Evolutionary conservation across 2,113 vertebrate genomes (phyloP).

Genomic region (Delphinapterus leucas): DNA sequence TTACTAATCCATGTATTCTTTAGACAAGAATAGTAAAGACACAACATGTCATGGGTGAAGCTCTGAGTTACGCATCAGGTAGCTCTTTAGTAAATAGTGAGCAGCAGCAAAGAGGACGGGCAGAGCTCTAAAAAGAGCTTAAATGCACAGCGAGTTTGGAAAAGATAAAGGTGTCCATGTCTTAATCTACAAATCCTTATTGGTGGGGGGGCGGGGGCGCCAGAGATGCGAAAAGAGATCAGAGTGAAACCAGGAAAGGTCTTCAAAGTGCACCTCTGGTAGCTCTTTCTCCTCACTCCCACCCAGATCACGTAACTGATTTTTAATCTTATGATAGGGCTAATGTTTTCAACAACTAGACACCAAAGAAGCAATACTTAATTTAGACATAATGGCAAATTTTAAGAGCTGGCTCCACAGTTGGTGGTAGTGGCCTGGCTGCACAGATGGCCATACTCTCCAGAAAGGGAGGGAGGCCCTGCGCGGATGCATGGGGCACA

Average conservation of each 20-base stretch:
- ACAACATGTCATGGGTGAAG: not conserved
- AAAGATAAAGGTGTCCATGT: not conserved
- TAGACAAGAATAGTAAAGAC: not conserved
- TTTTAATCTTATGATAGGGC: not conserved
- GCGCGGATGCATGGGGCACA: not conserved
- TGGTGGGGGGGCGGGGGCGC: fast-evolving
- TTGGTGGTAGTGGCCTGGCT: not conserved
- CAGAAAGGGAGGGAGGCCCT: not conserved
- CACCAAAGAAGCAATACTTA: not conserved
- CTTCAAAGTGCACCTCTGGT: not conserved
- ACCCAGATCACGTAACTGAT: not conserved
- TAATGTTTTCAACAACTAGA: not conserved
- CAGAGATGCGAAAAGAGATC: not conserved
- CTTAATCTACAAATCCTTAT: not conserved
- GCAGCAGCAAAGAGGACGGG: not conserved
- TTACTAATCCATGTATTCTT: not conserved
- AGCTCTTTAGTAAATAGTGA: not conserved
- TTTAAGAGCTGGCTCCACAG: not conserved
- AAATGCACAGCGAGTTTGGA: not conserved
- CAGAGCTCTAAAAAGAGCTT: not conserved
- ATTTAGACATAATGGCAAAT: not conserved
- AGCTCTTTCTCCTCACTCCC: too few species aligned
- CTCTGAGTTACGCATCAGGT: not conserved
- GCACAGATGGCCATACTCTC: not conserved
- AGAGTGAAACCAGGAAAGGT: not conserved